Base-by-base conservation (phyloP, 2,113 vertebrate species). In the Austrofundulus limnaeus region DNA sequence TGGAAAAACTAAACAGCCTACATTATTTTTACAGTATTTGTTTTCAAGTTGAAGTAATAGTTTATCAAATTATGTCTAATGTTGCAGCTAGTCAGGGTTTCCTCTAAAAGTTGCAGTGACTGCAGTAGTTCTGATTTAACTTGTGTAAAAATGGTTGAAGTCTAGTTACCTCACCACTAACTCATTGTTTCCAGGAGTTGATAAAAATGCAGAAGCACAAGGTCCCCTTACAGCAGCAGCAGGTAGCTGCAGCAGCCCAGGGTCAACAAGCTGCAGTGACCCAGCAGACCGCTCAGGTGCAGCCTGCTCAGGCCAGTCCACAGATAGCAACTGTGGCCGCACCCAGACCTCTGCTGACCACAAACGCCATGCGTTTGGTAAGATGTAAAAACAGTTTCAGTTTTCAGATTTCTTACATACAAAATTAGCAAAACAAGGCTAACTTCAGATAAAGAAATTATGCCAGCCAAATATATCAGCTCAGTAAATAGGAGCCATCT, bases 351-450 rank as follows among this genome's bases (percentile, higher is more conserved):
- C 92, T 98, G 46, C 94, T 98, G 64, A 87, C 95, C 0, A 92
- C 95, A 52, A 81, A 95, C 69, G 95, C 93, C 86, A 91, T 98
- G 53, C 97, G 97, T 69, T 91, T 99, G 62, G 97, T 99, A 91
- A 95, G 94, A 88, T 17, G 2, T 4, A 23, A 17, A 11, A 54
- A 45, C 11, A 7, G 5, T 38, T 43, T 34, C 19, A 8, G 6
- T 34, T 10, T 5, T 34, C 8, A 10, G 5, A 34, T 34, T 10
- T 34, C 31, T 34, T 34, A 34, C 5, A 34, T 34, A 10, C 31
- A 34, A 10, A 8, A 34, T 5, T 34, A 8, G 31, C 31, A 8
- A 34, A 34, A 34, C 8, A 34, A 34, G 31, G 28, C 7, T 28
- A 28, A 28, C 7, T 4, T 3, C 28, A 28, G 7, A 28, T 4